phyloP scores from a whole-genome alignment of 2,888 invertebrate genomes.

The Pantelozetes paolii region DNA sequence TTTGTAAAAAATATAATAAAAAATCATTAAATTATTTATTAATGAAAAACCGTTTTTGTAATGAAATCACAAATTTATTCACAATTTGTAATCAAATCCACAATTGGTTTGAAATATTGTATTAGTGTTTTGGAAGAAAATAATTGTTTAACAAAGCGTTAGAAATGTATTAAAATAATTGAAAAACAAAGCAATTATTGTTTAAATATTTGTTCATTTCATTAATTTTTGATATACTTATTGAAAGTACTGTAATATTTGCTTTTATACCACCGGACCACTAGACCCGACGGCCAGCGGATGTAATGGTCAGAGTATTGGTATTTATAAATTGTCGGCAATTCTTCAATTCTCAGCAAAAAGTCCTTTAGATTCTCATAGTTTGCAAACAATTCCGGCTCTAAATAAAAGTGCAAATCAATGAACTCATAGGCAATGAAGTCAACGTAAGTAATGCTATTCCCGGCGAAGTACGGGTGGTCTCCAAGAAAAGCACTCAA shows the following conservation, averaged over 20 bases:
- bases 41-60: no score
- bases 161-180: constrained; percentile 64
- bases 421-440: constrained; percentile 48
- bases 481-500: constrained; percentile 53
- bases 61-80: no score
- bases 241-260: constrained; percentile 40
- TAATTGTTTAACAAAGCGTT: constrained; percentile 78
- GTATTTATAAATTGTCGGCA: constrained; percentile 51
- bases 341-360: constrained; percentile 51
- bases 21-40: no score
- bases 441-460: constrained; percentile 49
- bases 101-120: no score
- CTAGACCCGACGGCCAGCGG: constrained; percentile 48
- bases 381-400: constrained; percentile 50
- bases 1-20: no score
- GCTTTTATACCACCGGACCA: constrained; percentile 39
- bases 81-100: no score
- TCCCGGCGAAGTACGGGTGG: constrained; percentile 52
- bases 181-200: no score
- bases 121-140: constrained; percentile 79
- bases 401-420: constrained; percentile 44
- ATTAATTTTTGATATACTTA: constrained; percentile 77
- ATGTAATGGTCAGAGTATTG: constrained; percentile 51
- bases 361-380: constrained; percentile 53
- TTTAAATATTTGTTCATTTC: constrained; percentile 62